phyloP scores from a whole-genome alignment of 2,888 invertebrate genomes.

The Pandemis cinnamomeana region DNA sequence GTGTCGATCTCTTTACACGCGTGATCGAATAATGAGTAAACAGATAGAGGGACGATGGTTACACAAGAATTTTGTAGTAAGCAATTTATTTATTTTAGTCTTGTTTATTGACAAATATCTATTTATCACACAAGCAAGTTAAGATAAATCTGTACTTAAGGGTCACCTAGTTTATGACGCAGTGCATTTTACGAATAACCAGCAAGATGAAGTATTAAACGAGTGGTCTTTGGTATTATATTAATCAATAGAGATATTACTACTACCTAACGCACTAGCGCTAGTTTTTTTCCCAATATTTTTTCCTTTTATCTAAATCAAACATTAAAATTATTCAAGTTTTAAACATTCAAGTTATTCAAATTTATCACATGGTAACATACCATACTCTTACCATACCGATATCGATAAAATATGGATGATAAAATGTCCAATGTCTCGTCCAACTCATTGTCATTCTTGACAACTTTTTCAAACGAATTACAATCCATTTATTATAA shows the following conservation, averaged over 20 bases:
- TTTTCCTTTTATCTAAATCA: too few relatives aligned
- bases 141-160: neutral
- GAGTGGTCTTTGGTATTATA: neutral
- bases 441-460: too few relatives aligned
- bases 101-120: neutral
- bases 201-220: neutral
- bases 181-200: neutral
- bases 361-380: too few relatives aligned
- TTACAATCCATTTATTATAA: too few relatives aligned
- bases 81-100: neutral
- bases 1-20: neutral
- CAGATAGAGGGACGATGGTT: neutral
- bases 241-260: too few relatives aligned
- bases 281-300: too few relatives aligned
- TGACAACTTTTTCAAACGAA: too few relatives aligned
- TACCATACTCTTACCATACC: too few relatives aligned
- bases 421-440: too few relatives aligned
- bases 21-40: conserved; percentile 4
- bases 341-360: too few relatives aligned
- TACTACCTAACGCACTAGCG: too few relatives aligned
- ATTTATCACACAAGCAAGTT: neutral
- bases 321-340: too few relatives aligned
- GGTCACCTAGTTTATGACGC: neutral
- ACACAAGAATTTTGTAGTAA: neutral
- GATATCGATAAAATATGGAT: neutral